These are phyloP conservation scores for Druon quercuslanigerum DNA, from an alignment of 1,140 invertebrate species.

Conservation along the genomic window DNA sequence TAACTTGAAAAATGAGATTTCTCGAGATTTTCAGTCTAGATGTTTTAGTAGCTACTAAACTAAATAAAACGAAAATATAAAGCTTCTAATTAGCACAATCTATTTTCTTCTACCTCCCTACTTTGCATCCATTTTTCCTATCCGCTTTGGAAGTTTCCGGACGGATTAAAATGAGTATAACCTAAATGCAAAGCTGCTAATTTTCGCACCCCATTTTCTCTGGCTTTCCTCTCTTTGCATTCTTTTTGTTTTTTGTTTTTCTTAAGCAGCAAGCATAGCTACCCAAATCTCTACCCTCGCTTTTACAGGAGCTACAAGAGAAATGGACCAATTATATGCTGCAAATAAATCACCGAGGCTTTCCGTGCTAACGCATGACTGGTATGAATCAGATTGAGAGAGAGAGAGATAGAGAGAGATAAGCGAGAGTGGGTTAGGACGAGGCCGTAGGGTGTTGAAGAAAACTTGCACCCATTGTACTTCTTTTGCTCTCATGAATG, in stretches of 20 bases:
- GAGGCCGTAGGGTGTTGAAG: neutral
- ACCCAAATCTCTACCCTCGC: conserved; percentile 23
- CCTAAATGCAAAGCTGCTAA: conserved; percentile 25
- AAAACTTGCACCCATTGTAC: conserved; percentile 46
- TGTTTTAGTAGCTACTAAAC: neutral
- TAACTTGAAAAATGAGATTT: too few relatives aligned
- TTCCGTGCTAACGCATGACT: conserved; percentile 43
- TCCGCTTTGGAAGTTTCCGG: neutral
- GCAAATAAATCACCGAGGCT: conserved; percentile 58
- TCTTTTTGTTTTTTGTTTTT: conserved; percentile 9
- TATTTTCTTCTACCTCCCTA: neutral
- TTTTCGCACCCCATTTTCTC: conserved; percentile 26
- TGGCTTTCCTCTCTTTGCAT: neutral
- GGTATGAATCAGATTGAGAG: conserved; percentile 32
- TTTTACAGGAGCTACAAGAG: conserved; percentile 34
- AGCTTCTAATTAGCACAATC: neutral
- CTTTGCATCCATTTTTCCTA: neutral
- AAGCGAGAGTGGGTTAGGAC: neutral
- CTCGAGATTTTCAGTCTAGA: neutral
- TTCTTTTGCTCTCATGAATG: conserved; percentile 58
- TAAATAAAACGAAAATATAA: neutral
- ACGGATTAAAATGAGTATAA: conserved; percentile 17
- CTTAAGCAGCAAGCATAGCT: conserved; percentile 18
- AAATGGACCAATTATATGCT: conserved; percentile 58
- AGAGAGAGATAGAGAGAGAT: conserved; percentile 6